Evolutionary conservation across 2,888 invertebrate species (phyloP), one percentile per base, ranked within the genome.

Genomic region (Dryobota labecula): DNA sequence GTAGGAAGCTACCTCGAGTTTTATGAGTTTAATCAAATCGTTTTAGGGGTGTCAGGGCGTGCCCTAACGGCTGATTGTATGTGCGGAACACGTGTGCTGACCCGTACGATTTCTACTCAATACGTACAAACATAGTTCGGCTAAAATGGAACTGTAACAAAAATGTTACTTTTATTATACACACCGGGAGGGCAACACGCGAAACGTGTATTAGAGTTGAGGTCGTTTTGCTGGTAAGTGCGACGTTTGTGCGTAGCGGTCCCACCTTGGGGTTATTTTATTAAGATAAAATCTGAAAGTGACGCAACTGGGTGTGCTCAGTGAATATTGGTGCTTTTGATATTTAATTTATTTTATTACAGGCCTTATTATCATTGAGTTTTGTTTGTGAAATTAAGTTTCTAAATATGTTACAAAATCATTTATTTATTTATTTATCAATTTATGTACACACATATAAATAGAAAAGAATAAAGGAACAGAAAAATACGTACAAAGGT

Each of bases 21-120:
- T 94, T 94, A 94, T 92, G 94, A 94, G 91, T 95, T 95, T 95
- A 95, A 95, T 95, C 94, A 95, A 95, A 95, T 92, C 91, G 92
- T 91, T 93, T 90, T 88, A 92, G 92, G 91, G 92, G 92, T 92
- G 93, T 92, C 92, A 93, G 91, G 90, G 90, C 88, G 89, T 88
- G 90, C 88, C 89, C 87, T 90, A 91, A 92, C 91, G 91, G 91
- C 89, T 92, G 92, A 94, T 94, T 93, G 92, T 92, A 92, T 92
- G 91, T 89, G 86, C 85, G 84, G 88, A 90, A 90, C 91, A 93
- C 91, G 90, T 91, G 92, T 91, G 92, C 92, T 92, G 93, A 93
- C 90, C 91, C 87, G 78, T 82, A 84, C 89, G 77, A 87, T 89
- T 86, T 86, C 79, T 81, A 83, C 81, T 78, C 80, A 83, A 83